Base-by-base conservation (phyloP, 92 coral and sea anemone species). In the Pocillopora meandrina region DNA sequence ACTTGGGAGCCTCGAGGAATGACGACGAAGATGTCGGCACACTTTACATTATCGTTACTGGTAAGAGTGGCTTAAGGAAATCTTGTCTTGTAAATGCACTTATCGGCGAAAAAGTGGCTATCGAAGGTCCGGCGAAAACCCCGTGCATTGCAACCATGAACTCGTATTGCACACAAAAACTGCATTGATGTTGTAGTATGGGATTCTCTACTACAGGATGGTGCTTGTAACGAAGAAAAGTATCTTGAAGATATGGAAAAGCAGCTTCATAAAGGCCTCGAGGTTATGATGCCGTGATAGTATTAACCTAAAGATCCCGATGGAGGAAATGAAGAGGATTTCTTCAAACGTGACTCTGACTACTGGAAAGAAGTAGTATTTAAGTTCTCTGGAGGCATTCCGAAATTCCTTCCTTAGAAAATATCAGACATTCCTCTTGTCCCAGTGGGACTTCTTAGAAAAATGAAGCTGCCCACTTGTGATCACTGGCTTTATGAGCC, bases 31-130 rank as follows among this genome's bases (percentile, higher is more conserved):
- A 77, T 2, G 49, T 42, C 49, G 49, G 8, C 49, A 42, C 4
- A 42, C 58, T 80, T 14, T 63, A 7, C 71, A 49, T 87, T 19
- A 72, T 89, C 2, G 49, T 89, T 18, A 60, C 89, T 3, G 92
- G 92, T 18, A 89, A 89, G 55, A 89, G 80, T 57, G 89, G 90
- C 36, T 89, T 89, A 1, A 89, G 89, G 3, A 89, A 89, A 58
- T 85, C 89, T 18, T 75, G 67, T 5, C 80, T 89, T 23, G 92
- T 85, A 2, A 89, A 89, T 57, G 66, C 82, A 34, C 83, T 89
- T 1, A 36, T 89, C 55, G 89, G 92, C 14, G 60, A 14, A 49
- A 9, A 26, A 6, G 92, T 89, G 7, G 83, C 87, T 12, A 14
- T 12, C 0, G 92, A 85, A 80, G 84, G 92, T 9, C 67, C 34